These are phyloP conservation scores for Catamblyrhynchus diadema DNA, from an alignment of 2,797 vertebrate species.

Conservation along the genomic window DNA sequence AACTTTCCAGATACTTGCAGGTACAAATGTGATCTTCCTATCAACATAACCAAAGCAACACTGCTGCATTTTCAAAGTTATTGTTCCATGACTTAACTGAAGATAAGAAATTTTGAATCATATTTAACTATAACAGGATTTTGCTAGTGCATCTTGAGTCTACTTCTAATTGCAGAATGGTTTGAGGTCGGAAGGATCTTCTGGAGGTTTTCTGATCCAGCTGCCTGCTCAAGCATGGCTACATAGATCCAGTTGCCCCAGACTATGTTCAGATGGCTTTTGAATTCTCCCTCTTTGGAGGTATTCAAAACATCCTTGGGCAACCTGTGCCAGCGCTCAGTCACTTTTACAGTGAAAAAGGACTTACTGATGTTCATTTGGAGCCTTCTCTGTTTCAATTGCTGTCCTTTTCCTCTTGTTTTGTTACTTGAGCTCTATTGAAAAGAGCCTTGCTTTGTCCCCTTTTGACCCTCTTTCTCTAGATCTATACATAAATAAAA, in stretches of 20 bases:
- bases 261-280: fast-evolving
- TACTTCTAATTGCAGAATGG: background rate
- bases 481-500: background rate
- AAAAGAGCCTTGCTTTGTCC: background rate
- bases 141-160: background rate
- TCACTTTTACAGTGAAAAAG: background rate
- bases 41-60: background rate
- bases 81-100: background rate
- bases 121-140: background rate
- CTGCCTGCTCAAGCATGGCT: background rate
- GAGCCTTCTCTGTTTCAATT: background rate
- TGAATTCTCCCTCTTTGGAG: background rate
- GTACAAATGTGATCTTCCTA: background rate
- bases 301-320: background rate
- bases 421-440: background rate
- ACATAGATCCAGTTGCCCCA: fast-evolving
- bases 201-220: background rate
- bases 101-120: background rate
- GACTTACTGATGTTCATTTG: background rate
- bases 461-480: background rate
- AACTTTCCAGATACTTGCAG: background rate
- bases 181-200: background rate
- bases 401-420: background rate
- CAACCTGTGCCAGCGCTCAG: background rate
- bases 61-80: background rate